A percentile compares a stretch with the other conserved stretches of the same genome.
Evolutionary conservation across 2,797 vertebrate species (phyloP).

Genomic region (Silurus aristotelis): DNA sequence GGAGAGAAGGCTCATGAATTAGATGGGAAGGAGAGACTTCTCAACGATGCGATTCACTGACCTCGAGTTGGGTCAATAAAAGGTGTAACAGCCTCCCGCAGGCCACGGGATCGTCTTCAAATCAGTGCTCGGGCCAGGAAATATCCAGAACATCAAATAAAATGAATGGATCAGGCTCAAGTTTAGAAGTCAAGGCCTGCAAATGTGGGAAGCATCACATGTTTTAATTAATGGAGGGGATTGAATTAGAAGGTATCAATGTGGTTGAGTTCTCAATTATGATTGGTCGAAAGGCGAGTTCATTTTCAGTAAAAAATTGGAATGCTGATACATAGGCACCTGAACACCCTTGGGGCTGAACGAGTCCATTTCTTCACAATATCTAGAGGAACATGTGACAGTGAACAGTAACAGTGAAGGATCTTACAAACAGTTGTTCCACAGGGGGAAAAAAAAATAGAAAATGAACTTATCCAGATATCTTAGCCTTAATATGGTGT

Average conservation of each 20-base stretch:
- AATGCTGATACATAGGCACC: too few species aligned
- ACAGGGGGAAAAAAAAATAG: too few species aligned
- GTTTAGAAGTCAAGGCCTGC: not conserved
- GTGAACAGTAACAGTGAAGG: too few species aligned
- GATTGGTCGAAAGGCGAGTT: too few species aligned
- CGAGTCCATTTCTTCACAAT: too few species aligned
- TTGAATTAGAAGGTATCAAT: too few species aligned
- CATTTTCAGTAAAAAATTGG: too few species aligned
- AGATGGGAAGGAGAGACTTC: conserved; percentile 28
- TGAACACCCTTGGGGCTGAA: too few species aligned
- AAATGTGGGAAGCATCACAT: not conserved
- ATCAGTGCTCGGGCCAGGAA: not conserved
- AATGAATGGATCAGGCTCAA: not conserved
- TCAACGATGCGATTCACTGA: conserved; percentile 26
- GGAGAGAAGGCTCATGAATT: conserved; percentile 58
- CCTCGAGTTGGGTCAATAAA: conserved; percentile 34
- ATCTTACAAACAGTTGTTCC: too few species aligned
- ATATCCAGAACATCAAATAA: conserved; percentile 10
- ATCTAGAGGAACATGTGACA: too few species aligned
- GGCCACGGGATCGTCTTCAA: conserved; percentile 29
- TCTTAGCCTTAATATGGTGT: not conserved
- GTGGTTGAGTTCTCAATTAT: too few species aligned
- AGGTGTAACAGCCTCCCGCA: conserved; percentile 33
- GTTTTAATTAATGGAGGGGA: not conserved
- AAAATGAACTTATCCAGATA: too few species aligned